Evolutionary conservation across 2,113 vertebrate genomes (phyloP), one percentile per base, ranked within the genome.

Genomic region (Gorsachius goisagi): DNA sequence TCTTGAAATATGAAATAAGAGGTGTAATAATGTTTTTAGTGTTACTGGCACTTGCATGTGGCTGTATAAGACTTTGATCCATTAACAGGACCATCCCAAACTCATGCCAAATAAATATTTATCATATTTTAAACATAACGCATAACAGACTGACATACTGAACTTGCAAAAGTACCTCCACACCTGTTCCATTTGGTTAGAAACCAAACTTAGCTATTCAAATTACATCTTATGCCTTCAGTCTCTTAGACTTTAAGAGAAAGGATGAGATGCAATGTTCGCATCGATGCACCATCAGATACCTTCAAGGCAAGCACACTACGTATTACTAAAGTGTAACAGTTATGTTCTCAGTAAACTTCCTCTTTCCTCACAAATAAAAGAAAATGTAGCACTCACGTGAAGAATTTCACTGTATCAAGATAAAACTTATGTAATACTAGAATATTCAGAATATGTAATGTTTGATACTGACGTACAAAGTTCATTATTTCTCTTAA

Each of bases 311-410:
- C 84, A 63, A 55, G 12, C 12, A 41, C 82, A 8, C 9, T 15
- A 24, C 15, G 1, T 10, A 18, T 58, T 45, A 15, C 19, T 47
- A 7, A 45, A 87, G n/a, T 12, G 0, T 24, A 45, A 49, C 11
- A 44, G 39, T 86, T 62, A 18, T 2, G 11, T 55, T 77, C 33
- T 60, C 67, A 18, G 63, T 16, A 35, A 85, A 30, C 19, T 45
- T 49, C 50, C 28, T 55, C 45, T 32, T 47, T 74, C 50, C 13
- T 53, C 66, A 64, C 35, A 80, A 83, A 58, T 22, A 39, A 35
- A 53, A 74, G 58, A 30, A 66, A 62, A 75, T 5, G 32, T 17
- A 75, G 45, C 15, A 35, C 24, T 45, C 16, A 2, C 45, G 6
- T 32, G 7, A 80, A 64, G 80, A 76, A 52, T 9, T 11, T 64